A percentile compares a stretch with the other conserved stretches of the same genome.
Conservation (phyloP, 2,888 invertebrate genomes). For the Noctua fimbriata region DNA sequence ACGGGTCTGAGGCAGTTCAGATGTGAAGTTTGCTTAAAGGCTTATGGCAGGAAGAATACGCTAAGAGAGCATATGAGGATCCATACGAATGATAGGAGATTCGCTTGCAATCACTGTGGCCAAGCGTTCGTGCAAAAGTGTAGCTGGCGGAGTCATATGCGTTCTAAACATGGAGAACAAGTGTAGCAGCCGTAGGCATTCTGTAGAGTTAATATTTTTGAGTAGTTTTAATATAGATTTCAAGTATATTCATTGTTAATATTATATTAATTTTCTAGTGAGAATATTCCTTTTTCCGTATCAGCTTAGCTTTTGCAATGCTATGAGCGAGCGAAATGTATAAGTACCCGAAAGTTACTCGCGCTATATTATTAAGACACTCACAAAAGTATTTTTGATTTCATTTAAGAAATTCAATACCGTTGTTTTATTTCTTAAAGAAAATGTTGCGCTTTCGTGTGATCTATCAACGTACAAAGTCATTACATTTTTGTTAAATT, state of each 20-base stretch:
- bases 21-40: slow-evolving; percentile 79
- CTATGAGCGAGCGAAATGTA: not conserved
- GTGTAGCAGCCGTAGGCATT: slow-evolving; percentile 36
- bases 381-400: not conserved
- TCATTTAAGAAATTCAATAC: not conserved
- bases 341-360: not conserved
- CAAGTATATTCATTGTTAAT: slow-evolving; percentile 18
- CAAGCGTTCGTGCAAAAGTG: slow-evolving; percentile 76
- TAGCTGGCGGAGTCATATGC: slow-evolving; percentile 82
- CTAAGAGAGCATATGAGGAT: slow-evolving; percentile 78
- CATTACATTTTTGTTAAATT: too few relatives aligned
- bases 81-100: slow-evolving; percentile 71
- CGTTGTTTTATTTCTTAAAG: not conserved
- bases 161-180: slow-evolving; percentile 72
- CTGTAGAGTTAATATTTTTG: slow-evolving; percentile 9
- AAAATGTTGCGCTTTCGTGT: slow-evolving; percentile 4
- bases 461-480: slow-evolving; percentile 13
- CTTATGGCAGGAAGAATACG: slow-evolving; percentile 76
- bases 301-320: not conserved
- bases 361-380: too few relatives aligned
- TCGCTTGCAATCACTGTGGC: slow-evolving; percentile 71
- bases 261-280: slow-evolving; percentile 10
- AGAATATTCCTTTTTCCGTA: not conserved
- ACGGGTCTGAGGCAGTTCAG: slow-evolving; percentile 75
- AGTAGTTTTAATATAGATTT: slow-evolving; percentile 22